Base-by-base conservation (phyloP, 2,113 vertebrate species). In the Gymnarchus niloticus region DNA sequence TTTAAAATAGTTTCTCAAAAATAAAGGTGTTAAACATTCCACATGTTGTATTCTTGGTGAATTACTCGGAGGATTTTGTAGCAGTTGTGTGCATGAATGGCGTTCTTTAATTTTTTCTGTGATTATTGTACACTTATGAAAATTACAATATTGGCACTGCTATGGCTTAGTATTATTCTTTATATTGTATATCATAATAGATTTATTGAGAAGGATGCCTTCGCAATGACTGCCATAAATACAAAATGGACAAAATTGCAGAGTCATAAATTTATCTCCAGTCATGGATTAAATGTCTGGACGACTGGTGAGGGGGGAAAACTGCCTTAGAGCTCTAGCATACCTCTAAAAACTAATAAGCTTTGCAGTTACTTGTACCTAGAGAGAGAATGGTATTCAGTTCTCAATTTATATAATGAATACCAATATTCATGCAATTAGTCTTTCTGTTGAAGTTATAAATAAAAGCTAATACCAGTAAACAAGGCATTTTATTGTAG, bases 1-100 rank as follows among this genome's bases (percentile, higher is more conserved):
- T 83, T 57, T 44, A 83, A 83, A 82, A 83, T 56, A 19, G 8
- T 14, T 8, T 1, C 44, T 23, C 57, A 25, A 51, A 25, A 85
- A 85, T 85, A 85, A 85, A 85, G 73, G 51, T 77, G 51, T 78
- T 25, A 57, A 85, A 76, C 73, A 57, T 85, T 85, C 65, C 25
- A 54, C 44, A 25, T 57, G 83, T 25, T 41, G 57, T 7, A 65
- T 44, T 85, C 52, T 80, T 52, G 77, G 84, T 56, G 54, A 65
- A 44, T 84, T 61, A 65, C 19, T 84, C 8, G 25, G 46, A 77
- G 44, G 1, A 21, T 1, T 2, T n/a, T 0, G 5, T 14, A 23
- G 6, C 0, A 3, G 37, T 23, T 77, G 44, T 48, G 19, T 33
- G 21, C 73, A 77, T 21, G 2, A 77, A 23, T 37, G 23, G 3